Percentiles rank a stretch among this genome's conserved stretches.
Conservation (phyloP, 64 coral and sea anemone genomes). For the Pachyseris speciosa region DNA sequence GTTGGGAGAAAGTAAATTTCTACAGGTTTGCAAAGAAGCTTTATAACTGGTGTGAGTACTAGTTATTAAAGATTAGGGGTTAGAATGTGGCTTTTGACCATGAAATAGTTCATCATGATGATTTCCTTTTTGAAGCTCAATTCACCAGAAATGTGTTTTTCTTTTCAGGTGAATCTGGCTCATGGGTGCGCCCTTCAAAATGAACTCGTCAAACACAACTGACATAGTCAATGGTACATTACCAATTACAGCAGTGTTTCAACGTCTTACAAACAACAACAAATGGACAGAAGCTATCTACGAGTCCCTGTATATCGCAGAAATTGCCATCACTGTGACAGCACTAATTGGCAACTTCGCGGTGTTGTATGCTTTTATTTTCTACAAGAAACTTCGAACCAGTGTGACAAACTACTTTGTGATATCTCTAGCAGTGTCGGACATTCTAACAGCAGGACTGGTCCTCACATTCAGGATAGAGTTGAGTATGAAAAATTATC, state of each 20-base stretch:
- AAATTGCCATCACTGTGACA: constrained; percentile 49
- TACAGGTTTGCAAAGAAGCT: too few relatives aligned
- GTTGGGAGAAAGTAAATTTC: too few relatives aligned
- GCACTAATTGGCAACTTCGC: constrained; percentile 69
- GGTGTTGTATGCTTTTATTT: constrained; percentile 81
- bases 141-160: neutral
- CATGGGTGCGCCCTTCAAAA: neutral
- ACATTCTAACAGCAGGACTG: constrained; percentile 62
- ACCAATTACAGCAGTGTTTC: neutral
- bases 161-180: too few relatives aligned
- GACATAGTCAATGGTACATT: neutral
- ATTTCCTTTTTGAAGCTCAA: neutral
- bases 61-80: too few relatives aligned
- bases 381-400: constrained; percentile 45
- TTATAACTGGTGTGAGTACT: too few relatives aligned
- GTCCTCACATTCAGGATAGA: constrained; percentile 71
- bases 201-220: neutral
- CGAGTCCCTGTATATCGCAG: neutral
- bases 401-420: constrained; percentile 91
- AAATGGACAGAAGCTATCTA: neutral
- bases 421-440: constrained; percentile 72
- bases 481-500: neutral
- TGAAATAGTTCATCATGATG: too few relatives aligned
- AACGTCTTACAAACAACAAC: neutral
- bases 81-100: too few relatives aligned